Base-by-base conservation (phyloP, 1,140 invertebrate species). In the Drosophila athabasca region DNA sequence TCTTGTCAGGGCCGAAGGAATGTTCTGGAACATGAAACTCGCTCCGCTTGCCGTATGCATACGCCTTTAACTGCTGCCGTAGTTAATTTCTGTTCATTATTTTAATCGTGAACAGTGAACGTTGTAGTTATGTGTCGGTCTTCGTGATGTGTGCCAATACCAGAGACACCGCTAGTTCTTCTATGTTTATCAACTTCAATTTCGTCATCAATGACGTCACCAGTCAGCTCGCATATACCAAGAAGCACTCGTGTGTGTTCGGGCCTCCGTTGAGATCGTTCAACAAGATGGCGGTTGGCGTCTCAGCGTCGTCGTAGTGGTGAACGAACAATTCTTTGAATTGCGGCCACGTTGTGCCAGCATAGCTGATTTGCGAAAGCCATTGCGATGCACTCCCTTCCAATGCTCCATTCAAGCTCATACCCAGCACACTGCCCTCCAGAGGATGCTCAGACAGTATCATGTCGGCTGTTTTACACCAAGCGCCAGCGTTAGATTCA, bases 321-420 rank as follows among this genome's bases (percentile, higher is more conserved):
- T 19, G 17, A 0, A 19, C 17, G 1, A 19, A 19, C 17, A 19
- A 19, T 19, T 19, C 1, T 19, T 19, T 19, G 17, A 19, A 19
- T 19, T 19, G 17, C 17, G 17, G 24, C 64, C 55, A 53, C n/a
- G 17, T 67, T 51, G 60, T 67, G 1, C 31, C 43, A 26, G 49
- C 41, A 53, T 60, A 67, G 26, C 55, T 60, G 9, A 59, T 67
- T 51, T 60, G 50, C 3, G 50, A 3, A 43, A 61, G 57, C 64
- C 64, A 67, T 29, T 67, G 55, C n/a, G 64, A 53, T 9, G 64
- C 55, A 41, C 55, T 67, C 19, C 29, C 55, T 52, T 60, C 57
- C 55, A 67, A n/a, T 29, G 49, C n/a, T 52, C 41, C 49, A 44
- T 55, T 60, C 26, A 67, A 44, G 11, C 41, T 24, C 48, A 60